phyloP scores from a whole-genome alignment of 2,888 invertebrate species.

The Augochlorella aurata region DNA sequence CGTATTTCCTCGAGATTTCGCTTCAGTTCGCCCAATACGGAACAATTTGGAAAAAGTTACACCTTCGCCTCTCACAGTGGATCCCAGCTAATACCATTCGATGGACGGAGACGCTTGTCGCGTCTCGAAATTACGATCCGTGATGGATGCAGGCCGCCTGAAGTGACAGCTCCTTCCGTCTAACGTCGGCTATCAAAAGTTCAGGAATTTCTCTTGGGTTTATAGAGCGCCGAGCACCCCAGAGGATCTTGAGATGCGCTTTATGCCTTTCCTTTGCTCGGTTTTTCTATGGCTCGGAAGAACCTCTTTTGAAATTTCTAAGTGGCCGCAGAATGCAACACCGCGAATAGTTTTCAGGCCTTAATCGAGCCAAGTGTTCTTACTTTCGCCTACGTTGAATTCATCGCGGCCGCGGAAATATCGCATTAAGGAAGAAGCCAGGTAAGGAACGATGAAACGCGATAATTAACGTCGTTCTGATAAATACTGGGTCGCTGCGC shows the following conservation, averaged over 20 bases:
- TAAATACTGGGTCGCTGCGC: slow-evolving; percentile 22
- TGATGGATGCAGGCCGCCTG: too few relatives aligned
- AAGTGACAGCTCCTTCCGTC: not conserved
- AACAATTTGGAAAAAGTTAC: too few relatives aligned
- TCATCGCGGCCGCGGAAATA: slow-evolving; percentile 40
- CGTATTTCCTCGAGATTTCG: too few relatives aligned
- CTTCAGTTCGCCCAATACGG: too few relatives aligned
- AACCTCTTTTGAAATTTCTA: slow-evolving; percentile 42
- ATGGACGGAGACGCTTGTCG: too few relatives aligned
- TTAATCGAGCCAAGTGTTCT: slow-evolving; percentile 77
- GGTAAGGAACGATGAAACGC: slow-evolving; percentile 33
- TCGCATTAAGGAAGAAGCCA: slow-evolving; percentile 33
- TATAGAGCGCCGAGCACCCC: slow-evolving; percentile 15
- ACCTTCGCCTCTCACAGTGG: too few relatives aligned
- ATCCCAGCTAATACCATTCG: too few relatives aligned
- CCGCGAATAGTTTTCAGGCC: slow-evolving; percentile 61
- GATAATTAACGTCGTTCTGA: slow-evolving; percentile 42
- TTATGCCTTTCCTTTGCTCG: slow-evolving; percentile 38
- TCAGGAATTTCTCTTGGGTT: slow-evolving; percentile 20
- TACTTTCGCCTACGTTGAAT: slow-evolving; percentile 53
- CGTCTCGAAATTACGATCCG: too few relatives aligned
- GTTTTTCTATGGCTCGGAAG: slow-evolving; percentile 36
- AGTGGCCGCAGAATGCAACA: slow-evolving; percentile 56
- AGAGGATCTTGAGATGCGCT: slow-evolving; percentile 37
- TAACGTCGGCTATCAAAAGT: not conserved